A percentile compares a stretch with the other conserved stretches of the same genome.
Evolutionary conservation across 1,140 invertebrate species (phyloP).

Genomic region (Drosophila yakuba): DNA sequence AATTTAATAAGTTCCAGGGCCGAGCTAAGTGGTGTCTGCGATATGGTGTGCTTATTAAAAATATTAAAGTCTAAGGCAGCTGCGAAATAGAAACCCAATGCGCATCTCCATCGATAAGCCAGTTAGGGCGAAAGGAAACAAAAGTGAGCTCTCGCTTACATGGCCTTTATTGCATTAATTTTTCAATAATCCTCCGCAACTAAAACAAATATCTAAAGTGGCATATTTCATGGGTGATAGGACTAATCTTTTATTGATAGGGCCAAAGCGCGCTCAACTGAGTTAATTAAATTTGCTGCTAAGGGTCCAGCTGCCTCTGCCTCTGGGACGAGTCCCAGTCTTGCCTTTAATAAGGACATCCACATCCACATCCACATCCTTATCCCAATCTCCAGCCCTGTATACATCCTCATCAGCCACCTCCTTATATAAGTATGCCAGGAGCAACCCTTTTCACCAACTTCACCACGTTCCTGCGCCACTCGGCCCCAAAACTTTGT

Average conservation of each 20-base stretch:
- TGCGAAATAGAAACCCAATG: constrained; percentile 35
- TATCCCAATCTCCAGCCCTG: constrained; percentile 1
- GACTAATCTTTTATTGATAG: constrained; percentile 81
- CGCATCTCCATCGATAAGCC: constrained; percentile 38
- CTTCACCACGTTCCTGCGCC: not conserved
- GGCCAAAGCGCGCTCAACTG: constrained; percentile 59
- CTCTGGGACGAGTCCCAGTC: constrained; percentile 17
- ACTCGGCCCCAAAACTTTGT: constrained; percentile 43
- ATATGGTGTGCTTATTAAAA: constrained; percentile 66
- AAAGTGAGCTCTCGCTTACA: not conserved
- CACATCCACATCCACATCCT: constrained; percentile 14
- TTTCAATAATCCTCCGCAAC: constrained; percentile 71
- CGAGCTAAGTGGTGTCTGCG: constrained; percentile 6
- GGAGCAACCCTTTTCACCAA: constrained; percentile 69
- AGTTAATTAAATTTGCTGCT: constrained; percentile 80
- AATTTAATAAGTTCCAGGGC: constrained; percentile 63
- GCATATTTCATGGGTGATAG: constrained; percentile 61
- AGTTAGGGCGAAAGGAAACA: not conserved
- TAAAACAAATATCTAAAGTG: constrained; percentile 77
- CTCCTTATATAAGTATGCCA: constrained; percentile 13
- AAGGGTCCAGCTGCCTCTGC: constrained; percentile 13
- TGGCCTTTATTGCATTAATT: constrained; percentile 75
- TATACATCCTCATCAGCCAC: constrained; percentile 15
- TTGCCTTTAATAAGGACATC: constrained; percentile 51
- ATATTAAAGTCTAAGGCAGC: constrained; percentile 63